Evolutionary conservation across 2,797 vertebrate genomes (phyloP).

Genomic region (Pogoniulus pusillus): DNA sequence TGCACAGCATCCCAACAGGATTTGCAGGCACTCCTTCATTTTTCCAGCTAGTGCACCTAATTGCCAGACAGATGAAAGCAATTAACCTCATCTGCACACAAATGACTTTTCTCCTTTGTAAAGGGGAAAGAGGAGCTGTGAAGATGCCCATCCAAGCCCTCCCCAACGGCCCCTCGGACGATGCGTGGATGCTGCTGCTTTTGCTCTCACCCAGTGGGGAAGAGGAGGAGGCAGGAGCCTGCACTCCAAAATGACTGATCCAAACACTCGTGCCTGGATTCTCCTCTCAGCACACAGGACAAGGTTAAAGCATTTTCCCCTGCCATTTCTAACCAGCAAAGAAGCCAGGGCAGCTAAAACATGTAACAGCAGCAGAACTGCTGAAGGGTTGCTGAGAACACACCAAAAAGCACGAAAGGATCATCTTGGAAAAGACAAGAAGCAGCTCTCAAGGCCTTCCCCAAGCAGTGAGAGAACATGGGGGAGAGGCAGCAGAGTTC

Average conservation of each 20-base stretch:
- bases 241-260: conserved; percentile 42
- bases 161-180: background rate
- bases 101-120: background rate
- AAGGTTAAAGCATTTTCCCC: conserved; percentile 68
- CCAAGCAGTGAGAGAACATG: background rate
- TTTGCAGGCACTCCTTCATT: rapidly evolving
- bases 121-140: background rate
- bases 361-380: background rate
- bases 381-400: conserved; percentile 3
- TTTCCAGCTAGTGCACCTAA: background rate
- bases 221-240: background rate
- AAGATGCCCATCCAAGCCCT: background rate
- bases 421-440: background rate
- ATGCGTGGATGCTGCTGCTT: background rate
- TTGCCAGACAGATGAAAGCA: conserved; percentile 1
- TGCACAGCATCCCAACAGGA: background rate
- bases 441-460: background rate
- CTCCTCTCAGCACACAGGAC: conserved; percentile 36
- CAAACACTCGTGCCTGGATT: background rate
- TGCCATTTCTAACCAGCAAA: conserved; percentile 28
- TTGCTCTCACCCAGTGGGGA: background rate
- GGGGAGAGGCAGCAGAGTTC: background rate
- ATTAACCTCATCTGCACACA: background rate
- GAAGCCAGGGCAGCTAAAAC: conserved; percentile 33
- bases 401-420: background rate